Conservation (phyloP, 1,140 invertebrate genomes). For the Neuroterus valhalla region DNA sequence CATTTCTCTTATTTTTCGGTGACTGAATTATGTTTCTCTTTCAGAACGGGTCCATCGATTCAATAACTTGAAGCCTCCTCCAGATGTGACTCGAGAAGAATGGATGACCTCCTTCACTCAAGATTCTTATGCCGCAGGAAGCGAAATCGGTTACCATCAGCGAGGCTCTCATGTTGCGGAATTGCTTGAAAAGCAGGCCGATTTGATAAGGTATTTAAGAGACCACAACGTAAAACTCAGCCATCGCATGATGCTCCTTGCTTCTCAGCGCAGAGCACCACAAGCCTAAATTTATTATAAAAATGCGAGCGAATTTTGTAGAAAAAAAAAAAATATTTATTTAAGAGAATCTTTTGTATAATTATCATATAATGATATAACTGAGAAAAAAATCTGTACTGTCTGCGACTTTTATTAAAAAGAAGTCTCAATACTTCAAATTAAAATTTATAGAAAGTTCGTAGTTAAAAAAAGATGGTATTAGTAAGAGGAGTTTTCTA, state of each 20-base stretch:
- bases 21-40: too few species aligned
- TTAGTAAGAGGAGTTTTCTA: too few species aligned
- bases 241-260: conserved; percentile 71
- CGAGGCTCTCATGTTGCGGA: conserved; percentile 77
- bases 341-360: neutral
- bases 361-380: neutral
- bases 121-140: conserved; percentile 72
- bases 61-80: conserved; percentile 75
- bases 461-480: too few species aligned
- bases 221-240: conserved; percentile 74
- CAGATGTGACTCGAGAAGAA: conserved; percentile 77
- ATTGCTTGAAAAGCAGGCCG: conserved; percentile 80
- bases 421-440: too few species aligned
- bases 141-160: conserved; percentile 77
- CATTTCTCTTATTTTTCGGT: too few species aligned
- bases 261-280: conserved; percentile 54
- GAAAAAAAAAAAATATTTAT: neutral
- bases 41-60: conserved; percentile 77
- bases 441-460: too few species aligned
- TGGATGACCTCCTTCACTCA: conserved; percentile 75
- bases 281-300: conserved; percentile 42
- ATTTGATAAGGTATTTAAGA: conserved; percentile 75
- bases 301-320: neutral
- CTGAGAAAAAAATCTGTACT: too few species aligned
- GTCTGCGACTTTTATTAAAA: too few species aligned